Conservation (phyloP, 1,140 invertebrate genomes). For the Drosophila punjabiensis region DNA sequence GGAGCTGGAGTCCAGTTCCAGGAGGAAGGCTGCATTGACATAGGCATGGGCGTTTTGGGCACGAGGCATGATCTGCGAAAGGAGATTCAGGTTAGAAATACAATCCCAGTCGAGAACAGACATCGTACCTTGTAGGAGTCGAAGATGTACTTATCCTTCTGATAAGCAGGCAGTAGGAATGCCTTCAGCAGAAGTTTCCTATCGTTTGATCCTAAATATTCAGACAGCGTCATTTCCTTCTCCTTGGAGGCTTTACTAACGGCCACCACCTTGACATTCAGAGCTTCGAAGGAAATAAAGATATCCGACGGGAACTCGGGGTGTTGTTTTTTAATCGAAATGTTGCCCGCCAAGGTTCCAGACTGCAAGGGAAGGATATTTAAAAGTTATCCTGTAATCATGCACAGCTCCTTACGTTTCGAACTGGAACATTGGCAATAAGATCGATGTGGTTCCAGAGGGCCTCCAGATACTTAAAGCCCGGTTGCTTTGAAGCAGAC, state of each 20-base stretch:
- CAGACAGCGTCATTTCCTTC: slow-evolving; percentile 55
- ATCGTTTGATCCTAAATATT: slow-evolving; percentile 49
- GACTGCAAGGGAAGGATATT: slow-evolving; percentile 62
- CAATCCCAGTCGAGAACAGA: rapidly evolving
- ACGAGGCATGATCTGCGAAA: slow-evolving; percentile 88
- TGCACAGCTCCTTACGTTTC: slow-evolving; percentile 87
- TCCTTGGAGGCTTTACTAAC: slow-evolving; percentile 39
- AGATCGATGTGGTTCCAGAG: slow-evolving; percentile 88
- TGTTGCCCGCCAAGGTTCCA: slow-evolving; percentile 91
- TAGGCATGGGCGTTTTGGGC: slow-evolving; percentile 94
- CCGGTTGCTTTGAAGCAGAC: slow-evolving; percentile 85
- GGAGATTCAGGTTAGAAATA: too few species aligned
- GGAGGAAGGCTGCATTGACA: slow-evolving; percentile 92
- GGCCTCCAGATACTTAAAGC: slow-evolving; percentile 86
- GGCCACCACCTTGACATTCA: slow-evolving; percentile 86
- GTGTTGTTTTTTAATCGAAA: slow-evolving; percentile 91
- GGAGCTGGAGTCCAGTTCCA: slow-evolving; percentile 84
- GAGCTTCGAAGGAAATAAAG: slow-evolving; percentile 90
- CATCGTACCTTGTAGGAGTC: slow-evolving; percentile 87
- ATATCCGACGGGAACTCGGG: slow-evolving; percentile 92
- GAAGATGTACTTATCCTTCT: slow-evolving; percentile 65
- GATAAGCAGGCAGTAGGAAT: slow-evolving; percentile 65
- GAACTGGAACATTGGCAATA: slow-evolving; percentile 90
- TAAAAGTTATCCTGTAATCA: too few species aligned
- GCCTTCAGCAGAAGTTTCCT: slow-evolving; percentile 61